Evolutionary conservation across 2,797 vertebrate species (phyloP), one percentile per base, ranked within the genome.

Genomic region (Anabas testudineus): DNA sequence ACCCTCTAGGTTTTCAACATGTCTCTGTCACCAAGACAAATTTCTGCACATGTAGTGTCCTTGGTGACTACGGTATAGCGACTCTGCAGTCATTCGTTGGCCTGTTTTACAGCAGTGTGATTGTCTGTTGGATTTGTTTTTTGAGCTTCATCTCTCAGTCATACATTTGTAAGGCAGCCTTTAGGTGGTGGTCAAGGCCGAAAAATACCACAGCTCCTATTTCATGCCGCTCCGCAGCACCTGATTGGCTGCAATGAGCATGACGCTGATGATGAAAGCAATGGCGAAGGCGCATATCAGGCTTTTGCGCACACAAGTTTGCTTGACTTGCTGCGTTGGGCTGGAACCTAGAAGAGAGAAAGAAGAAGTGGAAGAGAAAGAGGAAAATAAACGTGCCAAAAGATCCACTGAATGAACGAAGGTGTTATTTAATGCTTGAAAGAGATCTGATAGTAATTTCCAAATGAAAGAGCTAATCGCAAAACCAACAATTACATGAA

Each of bases 251-350:
- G 97, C 97, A 16, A 99, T 99, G 65, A 98, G 95, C 97, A 99
- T 98, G 84, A 99, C 97, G 7, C 97, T 99, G 93, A 98, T 99
- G 95, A 99, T 98, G 92, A 99, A 99, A 79, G 97, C 97, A 1
- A 99, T 98, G 81, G 97, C 97, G 1, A 99, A 99, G 86, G 97
- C 97, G 93, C 97, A 98, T 90, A 99, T 99, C 78, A 99, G 95
- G 78, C 97, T 99, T 89, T 99, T 99, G 56, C 97, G 92, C 83
- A 99, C 97, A 0, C 98, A 99, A 0, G 98, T 99, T 94, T 99
- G 97, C 68, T 98, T 96, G 91, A 99, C 97, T 85, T 99, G 98
- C 92, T 98, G 97, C 76, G 96, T 98, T 15, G 98, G 96, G 88
- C 97, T 98, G 53, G 95, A 97, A 93, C 91, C 81, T 89, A 6